phyloP scores from a whole-genome alignment of 2,113 vertebrate genomes.

The Cygnus atratus region DNA sequence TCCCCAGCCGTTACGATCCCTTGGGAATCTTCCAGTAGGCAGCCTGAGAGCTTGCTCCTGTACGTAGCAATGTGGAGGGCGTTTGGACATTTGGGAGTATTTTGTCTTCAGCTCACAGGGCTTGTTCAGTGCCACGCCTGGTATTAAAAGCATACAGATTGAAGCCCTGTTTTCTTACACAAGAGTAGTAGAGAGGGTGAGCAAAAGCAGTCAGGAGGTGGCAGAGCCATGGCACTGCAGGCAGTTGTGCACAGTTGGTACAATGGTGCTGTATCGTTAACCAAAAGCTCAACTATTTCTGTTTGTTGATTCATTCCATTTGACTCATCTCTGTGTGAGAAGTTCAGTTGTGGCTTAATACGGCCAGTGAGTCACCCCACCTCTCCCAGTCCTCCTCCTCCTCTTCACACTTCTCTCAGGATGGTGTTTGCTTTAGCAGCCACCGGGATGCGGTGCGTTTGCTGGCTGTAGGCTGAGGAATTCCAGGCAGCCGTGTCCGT shows the following conservation, averaged over 20 bases:
- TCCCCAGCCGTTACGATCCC: neutral
- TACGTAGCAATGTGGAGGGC: neutral
- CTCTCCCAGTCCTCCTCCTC: neutral
- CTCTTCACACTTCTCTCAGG: neutral
- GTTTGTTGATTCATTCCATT: conserved; percentile 29
- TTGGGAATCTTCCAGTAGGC: neutral
- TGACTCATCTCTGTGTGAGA: conserved; percentile 25
- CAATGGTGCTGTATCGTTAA: conserved; percentile 24
- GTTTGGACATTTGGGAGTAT: neutral
- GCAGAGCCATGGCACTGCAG: neutral
- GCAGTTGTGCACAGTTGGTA: neutral
- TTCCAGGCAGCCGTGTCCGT: neutral
- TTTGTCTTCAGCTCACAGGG: neutral
- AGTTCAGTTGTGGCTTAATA: conserved; percentile 19
- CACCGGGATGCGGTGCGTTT: neutral
- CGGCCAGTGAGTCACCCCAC: conserved; percentile 1
- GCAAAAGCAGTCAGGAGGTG: conserved; percentile 5
- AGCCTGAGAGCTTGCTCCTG: neutral
- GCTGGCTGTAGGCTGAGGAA: conserved; percentile 39
- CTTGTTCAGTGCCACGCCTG: neutral
- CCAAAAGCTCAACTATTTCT: conserved; percentile 4
- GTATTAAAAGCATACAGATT: neutral
- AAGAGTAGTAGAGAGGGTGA: neutral
- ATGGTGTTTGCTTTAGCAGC: conserved; percentile 38
- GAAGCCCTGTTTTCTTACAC: neutral